Conservation (phyloP, 2,797 vertebrate species). For the Acanthis flammea region DNA sequence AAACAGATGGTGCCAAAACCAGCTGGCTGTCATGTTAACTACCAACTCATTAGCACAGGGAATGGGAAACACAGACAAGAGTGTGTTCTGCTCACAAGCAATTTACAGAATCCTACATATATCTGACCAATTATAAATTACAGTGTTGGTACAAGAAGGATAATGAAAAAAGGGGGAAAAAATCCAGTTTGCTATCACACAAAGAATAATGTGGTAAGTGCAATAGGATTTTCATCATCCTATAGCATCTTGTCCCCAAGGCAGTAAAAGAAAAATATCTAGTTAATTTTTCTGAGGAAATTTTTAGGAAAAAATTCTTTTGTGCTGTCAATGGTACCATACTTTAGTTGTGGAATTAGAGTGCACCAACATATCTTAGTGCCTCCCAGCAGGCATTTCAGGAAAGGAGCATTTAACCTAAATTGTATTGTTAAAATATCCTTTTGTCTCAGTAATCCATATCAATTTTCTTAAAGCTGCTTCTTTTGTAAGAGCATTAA, state of each 20-base stretch:
- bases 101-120: background rate
- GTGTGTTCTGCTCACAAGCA: background rate
- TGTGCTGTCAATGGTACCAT: background rate
- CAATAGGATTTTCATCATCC: background rate
- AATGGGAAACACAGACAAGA: background rate
- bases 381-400: background rate
- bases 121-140: background rate
- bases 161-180: background rate
- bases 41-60: background rate
- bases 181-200: background rate
- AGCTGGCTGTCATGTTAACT: background rate
- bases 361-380: background rate
- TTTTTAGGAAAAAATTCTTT: background rate
- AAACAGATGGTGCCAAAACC: background rate
- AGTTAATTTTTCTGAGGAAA: background rate
- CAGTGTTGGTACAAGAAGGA: background rate
- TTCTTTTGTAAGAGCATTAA: background rate
- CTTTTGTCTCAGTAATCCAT: background rate
- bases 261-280: background rate
- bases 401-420: background rate
- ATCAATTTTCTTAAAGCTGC: background rate
- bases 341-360: background rate
- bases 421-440: background rate
- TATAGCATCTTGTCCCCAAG: background rate
- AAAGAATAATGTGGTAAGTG: background rate